Evolutionary conservation across 1,140 invertebrate genomes (phyloP).

Genomic region (Rhagoletis zephyria): DNA sequence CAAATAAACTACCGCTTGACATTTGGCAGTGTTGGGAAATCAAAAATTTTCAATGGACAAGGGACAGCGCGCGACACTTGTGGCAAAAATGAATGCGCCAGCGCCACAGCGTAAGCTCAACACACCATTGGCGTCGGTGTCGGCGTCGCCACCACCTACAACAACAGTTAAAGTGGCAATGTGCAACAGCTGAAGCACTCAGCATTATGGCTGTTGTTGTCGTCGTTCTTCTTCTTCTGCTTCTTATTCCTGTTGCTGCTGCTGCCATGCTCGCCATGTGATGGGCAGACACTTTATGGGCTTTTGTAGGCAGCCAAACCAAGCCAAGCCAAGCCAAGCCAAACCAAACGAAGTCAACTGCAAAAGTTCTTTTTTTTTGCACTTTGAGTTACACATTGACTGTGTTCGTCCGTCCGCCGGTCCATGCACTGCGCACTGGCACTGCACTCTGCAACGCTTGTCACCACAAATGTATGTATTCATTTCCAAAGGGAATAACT

Average conservation of each 20-base stretch:
- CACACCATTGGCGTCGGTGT: too few species aligned
- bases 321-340: neutral
- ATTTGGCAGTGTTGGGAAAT: constrained; percentile 51
- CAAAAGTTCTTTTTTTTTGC: constrained; percentile 1
- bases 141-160: constrained; percentile 15
- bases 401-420: neutral
- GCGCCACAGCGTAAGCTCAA: neutral
- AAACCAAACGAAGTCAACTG: too few species aligned
- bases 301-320: constrained; percentile 30
- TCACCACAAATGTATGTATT: constrained; percentile 54
- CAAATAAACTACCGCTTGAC: constrained; percentile 48
- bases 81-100: constrained; percentile 26
- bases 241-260: neutral
- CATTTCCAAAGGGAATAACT: constrained; percentile 74
- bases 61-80: constrained; percentile 27
- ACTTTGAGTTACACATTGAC: neutral
- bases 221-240: neutral
- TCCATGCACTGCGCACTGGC: neutral
- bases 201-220: too few species aligned
- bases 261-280: constrained; percentile 26
- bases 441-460: constrained; percentile 25
- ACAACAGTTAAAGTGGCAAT: constrained; percentile 4
- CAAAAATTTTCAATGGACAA: constrained; percentile 44
- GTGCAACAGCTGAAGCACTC: neutral
- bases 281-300: constrained; percentile 51